Conservation (phyloP, 2,888 invertebrate genomes). For the Clanis bilineata region DNA sequence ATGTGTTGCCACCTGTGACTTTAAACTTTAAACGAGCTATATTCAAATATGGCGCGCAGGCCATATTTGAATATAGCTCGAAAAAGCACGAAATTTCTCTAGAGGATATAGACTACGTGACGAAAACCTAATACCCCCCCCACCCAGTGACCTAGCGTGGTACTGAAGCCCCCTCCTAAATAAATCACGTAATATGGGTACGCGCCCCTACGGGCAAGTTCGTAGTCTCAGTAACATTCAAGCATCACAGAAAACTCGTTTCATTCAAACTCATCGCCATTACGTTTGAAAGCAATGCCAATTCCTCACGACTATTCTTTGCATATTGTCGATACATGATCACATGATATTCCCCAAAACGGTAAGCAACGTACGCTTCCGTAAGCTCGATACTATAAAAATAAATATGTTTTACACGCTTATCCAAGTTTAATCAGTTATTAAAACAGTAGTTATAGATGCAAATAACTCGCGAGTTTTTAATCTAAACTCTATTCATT, state of each 20-base stretch:
- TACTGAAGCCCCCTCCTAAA: too few species aligned
- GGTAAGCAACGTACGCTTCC: slow-evolving; percentile 7
- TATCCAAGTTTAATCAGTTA: background rate
- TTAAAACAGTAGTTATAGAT: slow-evolving; percentile 22
- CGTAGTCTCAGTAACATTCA: too few species aligned
- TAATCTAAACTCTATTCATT: slow-evolving; percentile 30
- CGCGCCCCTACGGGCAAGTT: too few species aligned
- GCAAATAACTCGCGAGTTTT: slow-evolving; percentile 27
- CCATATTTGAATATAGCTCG: too few species aligned
- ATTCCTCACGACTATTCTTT: background rate
- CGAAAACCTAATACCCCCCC: too few species aligned
- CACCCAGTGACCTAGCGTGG: too few species aligned
- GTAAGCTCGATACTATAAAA: slow-evolving; percentile 39
- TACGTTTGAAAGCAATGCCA: background rate
- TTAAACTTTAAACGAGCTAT: too few species aligned
- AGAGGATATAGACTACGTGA: too few species aligned
- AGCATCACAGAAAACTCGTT: background rate
- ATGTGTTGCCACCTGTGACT: too few species aligned
- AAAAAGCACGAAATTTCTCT: too few species aligned
- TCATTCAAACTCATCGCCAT: background rate
- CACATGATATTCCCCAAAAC: slow-evolving; percentile 16
- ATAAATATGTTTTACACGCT: slow-evolving; percentile 48
- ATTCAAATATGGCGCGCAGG: too few species aligned
- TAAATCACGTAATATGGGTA: too few species aligned
- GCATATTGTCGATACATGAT: slow-evolving; percentile 5